Conservation (phyloP, 2,888 invertebrate species). For the Cerastoderma edule region DNA sequence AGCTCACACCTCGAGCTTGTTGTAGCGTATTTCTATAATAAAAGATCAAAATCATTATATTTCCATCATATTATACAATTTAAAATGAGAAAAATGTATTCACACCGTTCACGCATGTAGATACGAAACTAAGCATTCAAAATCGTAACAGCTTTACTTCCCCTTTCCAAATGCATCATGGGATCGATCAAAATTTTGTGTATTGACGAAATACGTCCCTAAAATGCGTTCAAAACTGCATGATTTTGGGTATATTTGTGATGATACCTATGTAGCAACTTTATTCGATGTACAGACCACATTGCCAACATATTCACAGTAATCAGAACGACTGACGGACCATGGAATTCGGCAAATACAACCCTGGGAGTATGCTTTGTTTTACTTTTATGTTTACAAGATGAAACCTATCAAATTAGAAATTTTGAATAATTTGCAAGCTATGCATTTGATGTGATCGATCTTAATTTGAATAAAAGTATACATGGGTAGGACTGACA, state of each 20-base stretch:
- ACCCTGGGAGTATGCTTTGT: conserved; percentile 54
- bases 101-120: neutral
- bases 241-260: conserved; percentile 15
- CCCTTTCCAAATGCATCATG: conserved; percentile 62
- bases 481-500: no score
- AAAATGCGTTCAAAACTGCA: conserved; percentile 8
- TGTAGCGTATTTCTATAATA: no score
- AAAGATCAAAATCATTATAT: neutral
- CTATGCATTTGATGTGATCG: no score
- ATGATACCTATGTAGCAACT: conserved; percentile 11
- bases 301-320: neutral
- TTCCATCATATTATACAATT: conserved; percentile 3
- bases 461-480: no score
- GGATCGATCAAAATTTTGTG: conserved; percentile 67
- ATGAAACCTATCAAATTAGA: no score
- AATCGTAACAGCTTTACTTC: conserved; percentile 40
- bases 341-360: conserved; percentile 59
- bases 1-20: neutral
- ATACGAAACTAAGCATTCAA: conserved; percentile 46
- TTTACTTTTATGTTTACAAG: conserved; percentile 36
- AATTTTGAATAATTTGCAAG: no score
- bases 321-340: neutral
- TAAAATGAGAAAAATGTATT: neutral
- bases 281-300: neutral
- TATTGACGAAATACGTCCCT: conserved; percentile 38